Conservation (phyloP, 2,113 vertebrate genomes). For the Phainopepla nitens region DNA sequence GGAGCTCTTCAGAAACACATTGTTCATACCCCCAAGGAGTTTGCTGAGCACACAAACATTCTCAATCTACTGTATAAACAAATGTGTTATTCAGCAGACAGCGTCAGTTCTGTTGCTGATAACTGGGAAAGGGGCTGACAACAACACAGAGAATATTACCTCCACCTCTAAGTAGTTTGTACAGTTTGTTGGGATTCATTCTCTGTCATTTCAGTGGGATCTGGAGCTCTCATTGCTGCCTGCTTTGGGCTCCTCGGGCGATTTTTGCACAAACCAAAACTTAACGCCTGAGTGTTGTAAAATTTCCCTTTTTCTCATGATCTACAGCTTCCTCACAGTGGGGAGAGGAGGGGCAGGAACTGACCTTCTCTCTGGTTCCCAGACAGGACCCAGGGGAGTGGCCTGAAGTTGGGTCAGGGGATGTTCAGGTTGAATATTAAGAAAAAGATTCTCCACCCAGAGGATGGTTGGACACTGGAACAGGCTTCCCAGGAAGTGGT, state of each 20-base stretch:
- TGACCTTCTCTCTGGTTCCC: background rate
- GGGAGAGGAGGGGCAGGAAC: background rate
- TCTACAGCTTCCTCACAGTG: background rate
- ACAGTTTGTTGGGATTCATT: background rate
- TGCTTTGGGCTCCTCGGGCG: background rate
- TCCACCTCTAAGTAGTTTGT: background rate
- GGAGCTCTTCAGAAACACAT: slow-evolving; percentile 47
- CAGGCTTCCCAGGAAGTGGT: background rate
- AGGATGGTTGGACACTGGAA: background rate
- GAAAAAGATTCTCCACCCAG: background rate
- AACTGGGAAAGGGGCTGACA: background rate
- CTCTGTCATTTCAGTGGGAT: background rate
- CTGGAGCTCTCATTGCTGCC: background rate
- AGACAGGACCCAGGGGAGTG: background rate
- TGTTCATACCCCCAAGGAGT: slow-evolving; percentile 67
- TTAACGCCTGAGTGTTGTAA: rapidly evolving
- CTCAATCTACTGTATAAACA: slow-evolving; percentile 64
- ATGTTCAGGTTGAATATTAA: background rate
- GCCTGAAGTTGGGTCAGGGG: background rate
- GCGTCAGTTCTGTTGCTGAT: slow-evolving; percentile 40
- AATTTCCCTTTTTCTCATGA: background rate
- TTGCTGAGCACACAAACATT: slow-evolving; percentile 28
- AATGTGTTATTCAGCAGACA: slow-evolving; percentile 63
- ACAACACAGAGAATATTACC: background rate
- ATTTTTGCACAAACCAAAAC: background rate